Conservation (phyloP, 37 sponge, comb jelly and placozoan species). For the Oopsacas minuta region DNA sequence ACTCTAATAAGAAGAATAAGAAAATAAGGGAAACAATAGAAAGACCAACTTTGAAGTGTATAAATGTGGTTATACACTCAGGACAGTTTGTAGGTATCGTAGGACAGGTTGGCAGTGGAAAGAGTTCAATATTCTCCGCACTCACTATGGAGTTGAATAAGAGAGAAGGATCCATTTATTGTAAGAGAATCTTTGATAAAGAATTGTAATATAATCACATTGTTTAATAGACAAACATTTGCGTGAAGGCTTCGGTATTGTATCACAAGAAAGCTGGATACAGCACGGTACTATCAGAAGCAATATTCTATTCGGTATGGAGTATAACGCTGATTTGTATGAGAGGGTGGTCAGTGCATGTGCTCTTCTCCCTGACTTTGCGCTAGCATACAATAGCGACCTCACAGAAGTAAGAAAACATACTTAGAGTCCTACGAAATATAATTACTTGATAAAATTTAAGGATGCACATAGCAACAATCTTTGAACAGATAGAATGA, state of each 20-base stretch:
- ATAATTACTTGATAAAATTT: too few relatives aligned
- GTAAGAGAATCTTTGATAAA: not conserved
- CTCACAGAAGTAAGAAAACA: not conserved
- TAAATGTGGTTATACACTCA: not conserved
- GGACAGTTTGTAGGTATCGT: slow-evolving; percentile 78
- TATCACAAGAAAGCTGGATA: slow-evolving; percentile 76
- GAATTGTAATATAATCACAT: not conserved
- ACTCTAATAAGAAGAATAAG: not conserved
- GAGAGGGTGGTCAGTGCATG: slow-evolving; percentile 55
- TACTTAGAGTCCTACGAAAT: too few relatives aligned
- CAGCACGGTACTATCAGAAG: slow-evolving; percentile 78
- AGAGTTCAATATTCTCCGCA: slow-evolving; percentile 78
- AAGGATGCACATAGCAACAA: too few relatives aligned
- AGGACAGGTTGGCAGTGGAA: slow-evolving; percentile 81
- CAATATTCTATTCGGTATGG: slow-evolving; percentile 77
- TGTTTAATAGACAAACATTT: slow-evolving; percentile 35
- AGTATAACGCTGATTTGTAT: slow-evolving; percentile 42
- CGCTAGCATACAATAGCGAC: not conserved
- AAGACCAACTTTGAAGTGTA: not conserved
- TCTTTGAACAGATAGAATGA: too few relatives aligned
- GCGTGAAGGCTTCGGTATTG: slow-evolving; percentile 22
- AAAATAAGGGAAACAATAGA: not conserved
- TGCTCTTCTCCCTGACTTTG: slow-evolving; percentile 42
- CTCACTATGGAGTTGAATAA: slow-evolving; percentile 74
- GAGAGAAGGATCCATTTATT: slow-evolving; percentile 33